Base-by-base conservation (phyloP, 2,888 invertebrate species). In the Bombyx huttoni region DNA sequence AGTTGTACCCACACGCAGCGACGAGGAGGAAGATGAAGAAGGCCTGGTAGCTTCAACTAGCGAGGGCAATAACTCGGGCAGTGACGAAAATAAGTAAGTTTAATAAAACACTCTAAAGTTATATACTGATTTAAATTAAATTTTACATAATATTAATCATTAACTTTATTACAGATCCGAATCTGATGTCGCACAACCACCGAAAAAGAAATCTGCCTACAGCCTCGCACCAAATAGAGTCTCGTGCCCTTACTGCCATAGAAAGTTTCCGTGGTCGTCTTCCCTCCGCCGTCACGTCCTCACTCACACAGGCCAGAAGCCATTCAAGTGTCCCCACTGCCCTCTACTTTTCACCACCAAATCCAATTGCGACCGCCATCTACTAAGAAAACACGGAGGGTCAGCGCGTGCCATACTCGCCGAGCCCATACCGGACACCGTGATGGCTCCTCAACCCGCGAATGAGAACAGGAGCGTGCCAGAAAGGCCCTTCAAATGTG, bases 221-320 rank as follows among this genome's bases (percentile, higher is more conserved):
- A 97, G 97, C 50, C 90, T 97, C 69, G 98, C 98, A 0, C 98
- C 98, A 0, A 98, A 98, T 77, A 91, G 98, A 33, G 96, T 98
- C 0, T 93, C 94, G 49, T 98, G 98, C 67, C 97, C 97, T 0
- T 97, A 96, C 70, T 98, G 98, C 79, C 93, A 94, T 64, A 91
- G 98, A 47, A 96, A 96, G 73, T 98, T 98, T 80, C 98, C 98
- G 0, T 98, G 98, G 98, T 95, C 96, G 0, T 98, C 97, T 34
- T 98, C 98, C 0, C 89, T 98, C 34, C 92, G 97, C n/a, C 91
- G 98, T 9, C 98, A 98, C 77, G 95, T 98, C 46, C 85, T 97
- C 7, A 98, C 98, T 0, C 98, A 98, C 76, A 98, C 98, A 0
- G 97, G 95, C 1, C 98, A 98, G 73, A 98, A 98, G 72, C 98